Evolutionary conservation across 2,113 vertebrate species (phyloP), one percentile per base, ranked within the genome.

Genomic region (Anseranas semipalmata): DNA sequence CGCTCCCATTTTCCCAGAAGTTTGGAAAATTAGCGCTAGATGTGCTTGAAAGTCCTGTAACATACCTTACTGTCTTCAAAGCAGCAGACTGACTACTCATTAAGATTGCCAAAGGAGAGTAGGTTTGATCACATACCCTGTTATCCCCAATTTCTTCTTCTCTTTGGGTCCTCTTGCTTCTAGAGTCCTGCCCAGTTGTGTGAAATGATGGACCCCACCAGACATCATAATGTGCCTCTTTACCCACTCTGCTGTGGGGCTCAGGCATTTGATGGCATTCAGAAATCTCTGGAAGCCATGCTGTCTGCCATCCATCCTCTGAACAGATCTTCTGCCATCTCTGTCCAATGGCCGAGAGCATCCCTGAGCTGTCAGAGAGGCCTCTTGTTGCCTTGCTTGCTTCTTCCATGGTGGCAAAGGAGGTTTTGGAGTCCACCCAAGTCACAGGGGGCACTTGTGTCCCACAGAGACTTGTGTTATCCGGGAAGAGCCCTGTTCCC

Each of bases 1-100:
- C 0, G 0, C 6, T 71, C 30, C 80, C 10, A 46, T 86, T 81
- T 83, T 66, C 60, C 59, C 55, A 59, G 60, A 85, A 80, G 43
- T 75, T 37, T 59, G 68, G 76, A 95, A 81, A 92, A 89, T 52
- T 41, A 90, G 73, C 41, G 59, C 30, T 53, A 83, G 62, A 80
- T 90, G 53, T 3, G 2, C 43, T 76, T 73, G 74, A 76, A 94
- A 93, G 82, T 73, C 45, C 48, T 58, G 6, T 18, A 74, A 41
- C 1, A 0, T 41, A 70, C 0, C 0, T 18, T 59, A 14, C 46
- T 70, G 35, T 45, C 76, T 46, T 9, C 77, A 67, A 35, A 93
- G 65, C 65, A 91, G 41, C 41, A 63, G n/a, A 43, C 24, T 55
- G 45, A 53, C 24, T 72, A 8, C 22, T 90, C n/a, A 22, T 43